Percentiles rank a stretch among this genome's conserved stretches.
phyloP scores from a whole-genome alignment of 1,140 invertebrate genomes.

The Antheraea pernyi region DNA sequence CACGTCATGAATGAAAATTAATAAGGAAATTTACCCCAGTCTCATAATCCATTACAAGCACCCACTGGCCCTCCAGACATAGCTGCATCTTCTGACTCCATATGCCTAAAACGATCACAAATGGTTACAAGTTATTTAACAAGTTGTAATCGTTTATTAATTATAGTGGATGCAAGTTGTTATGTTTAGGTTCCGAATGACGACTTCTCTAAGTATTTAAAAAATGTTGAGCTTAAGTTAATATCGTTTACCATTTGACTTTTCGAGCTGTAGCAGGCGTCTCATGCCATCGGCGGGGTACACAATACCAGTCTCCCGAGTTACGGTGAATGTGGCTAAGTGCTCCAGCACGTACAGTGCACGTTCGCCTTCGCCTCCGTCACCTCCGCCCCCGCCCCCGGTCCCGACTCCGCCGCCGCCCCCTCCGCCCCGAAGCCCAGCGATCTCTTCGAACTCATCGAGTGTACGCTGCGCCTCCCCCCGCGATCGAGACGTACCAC shows the following conservation, averaged over 20 bases:
- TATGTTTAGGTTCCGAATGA: too few species aligned
- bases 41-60: constrained; percentile 97
- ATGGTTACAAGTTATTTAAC: background rate
- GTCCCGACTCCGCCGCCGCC: constrained; percentile 35
- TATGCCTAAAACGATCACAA: constrained; percentile 81
- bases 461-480: constrained; percentile 46
- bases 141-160: background rate
- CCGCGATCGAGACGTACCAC: constrained; percentile 27
- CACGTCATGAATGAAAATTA: background rate
- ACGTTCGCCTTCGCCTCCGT: constrained; percentile 77
- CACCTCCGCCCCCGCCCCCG: constrained; percentile 40
- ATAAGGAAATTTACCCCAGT: constrained; percentile 87
- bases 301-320: constrained; percentile 91
- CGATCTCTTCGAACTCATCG: constrained; percentile 69
- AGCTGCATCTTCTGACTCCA: constrained; percentile 99
- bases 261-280: constrained; percentile 96
- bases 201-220: too few species aligned
- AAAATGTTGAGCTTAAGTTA: too few species aligned
- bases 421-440: constrained; percentile 45
- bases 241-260: constrained; percentile 87
- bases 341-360: constrained; percentile 96
- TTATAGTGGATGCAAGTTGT: too few species aligned
- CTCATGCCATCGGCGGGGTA: constrained; percentile 97
- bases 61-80: constrained; percentile 91
- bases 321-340: constrained; percentile 98